Base-by-base conservation (phyloP, 2,113 vertebrate genomes). In the Cephalophus harveyi region DNA sequence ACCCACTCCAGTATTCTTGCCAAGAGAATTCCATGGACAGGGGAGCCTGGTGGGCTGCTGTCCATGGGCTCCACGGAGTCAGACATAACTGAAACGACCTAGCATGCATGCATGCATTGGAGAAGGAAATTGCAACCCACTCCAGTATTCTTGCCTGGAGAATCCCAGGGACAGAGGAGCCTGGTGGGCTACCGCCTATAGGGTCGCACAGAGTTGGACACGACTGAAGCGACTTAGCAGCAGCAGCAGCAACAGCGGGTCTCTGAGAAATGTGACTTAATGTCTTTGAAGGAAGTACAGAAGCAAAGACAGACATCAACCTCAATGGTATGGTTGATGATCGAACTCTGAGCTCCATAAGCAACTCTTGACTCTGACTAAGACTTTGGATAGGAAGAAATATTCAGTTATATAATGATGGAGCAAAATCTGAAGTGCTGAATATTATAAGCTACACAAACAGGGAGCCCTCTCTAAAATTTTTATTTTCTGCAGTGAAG, bases 401-500 rank as follows among this genome's bases (percentile, higher is more conserved):
- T 28, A 89, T 57, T 87, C 57, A 62, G 13, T 71, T 71, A 59
- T 16, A 57, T 60, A 60, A 96, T 21, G 19, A 87, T 40, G 55
- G 57, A 25, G 28, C 50, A 57, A 88, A 60, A 57, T 40, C 50
- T 79, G 12, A 23, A 71, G 21, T 25, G 11, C 43, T 91, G 76
- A 94, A 54, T 67, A 50, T 57, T 76, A 33, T 46, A 50, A 62
- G 14, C 82, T 67, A 52, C 21, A 7, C 13, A 74, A 82, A 86
- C 7, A 89, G 64, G 23, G 6, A 96, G 30, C 14, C 5, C 48
- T 23, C 89, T 92, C 74, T 71, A 59, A 71, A n/a, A 19, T 89
- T 78, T 81, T 74, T 28, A 86, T 87, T 91, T 82, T 86, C 89
- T 87, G n/a, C 33, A 50, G 46, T 86, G 54, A 71, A 89, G 52